Evolutionary conservation across 2,797 vertebrate genomes (phyloP).

Genomic region (Simalia tracyae): DNA sequence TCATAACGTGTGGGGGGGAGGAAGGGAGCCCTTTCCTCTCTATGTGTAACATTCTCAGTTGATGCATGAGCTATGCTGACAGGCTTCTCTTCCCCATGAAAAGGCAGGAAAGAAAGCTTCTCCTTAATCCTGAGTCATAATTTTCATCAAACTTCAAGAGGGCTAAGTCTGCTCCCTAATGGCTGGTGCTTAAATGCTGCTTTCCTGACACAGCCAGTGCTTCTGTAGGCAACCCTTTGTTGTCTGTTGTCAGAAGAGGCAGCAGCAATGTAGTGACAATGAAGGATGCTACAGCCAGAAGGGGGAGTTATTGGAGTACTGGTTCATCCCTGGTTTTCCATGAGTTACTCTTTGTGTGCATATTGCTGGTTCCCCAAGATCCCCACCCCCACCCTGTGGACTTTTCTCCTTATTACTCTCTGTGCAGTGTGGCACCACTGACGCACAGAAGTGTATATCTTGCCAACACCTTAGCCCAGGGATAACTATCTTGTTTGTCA

Average conservation of each 20-base stretch:
- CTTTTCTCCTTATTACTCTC: background rate
- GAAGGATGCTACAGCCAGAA: background rate
- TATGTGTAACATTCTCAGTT: background rate
- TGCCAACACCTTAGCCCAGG: background rate
- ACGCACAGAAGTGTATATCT: background rate
- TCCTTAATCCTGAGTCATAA: background rate
- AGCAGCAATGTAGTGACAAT: background rate
- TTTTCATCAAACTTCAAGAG: background rate
- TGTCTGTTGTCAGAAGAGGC: background rate
- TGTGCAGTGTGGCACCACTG: background rate
- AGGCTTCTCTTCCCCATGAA: background rate
- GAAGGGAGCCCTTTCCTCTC: background rate
- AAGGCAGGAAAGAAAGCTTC: background rate
- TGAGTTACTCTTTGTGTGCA: background rate
- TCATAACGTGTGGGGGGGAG: background rate
- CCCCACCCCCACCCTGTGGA: background rate
- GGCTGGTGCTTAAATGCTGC: background rate
- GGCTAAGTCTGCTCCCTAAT: background rate
- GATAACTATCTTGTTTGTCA: constrained; percentile 24
- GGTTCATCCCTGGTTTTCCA: fast-evolving
- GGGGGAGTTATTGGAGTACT: background rate
- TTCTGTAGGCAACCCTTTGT: background rate
- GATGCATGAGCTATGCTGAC: background rate
- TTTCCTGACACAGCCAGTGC: background rate
- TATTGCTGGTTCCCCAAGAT: background rate